Base-by-base conservation (phyloP, 2,888 invertebrate genomes). In the Xanthorhoe designata region DNA sequence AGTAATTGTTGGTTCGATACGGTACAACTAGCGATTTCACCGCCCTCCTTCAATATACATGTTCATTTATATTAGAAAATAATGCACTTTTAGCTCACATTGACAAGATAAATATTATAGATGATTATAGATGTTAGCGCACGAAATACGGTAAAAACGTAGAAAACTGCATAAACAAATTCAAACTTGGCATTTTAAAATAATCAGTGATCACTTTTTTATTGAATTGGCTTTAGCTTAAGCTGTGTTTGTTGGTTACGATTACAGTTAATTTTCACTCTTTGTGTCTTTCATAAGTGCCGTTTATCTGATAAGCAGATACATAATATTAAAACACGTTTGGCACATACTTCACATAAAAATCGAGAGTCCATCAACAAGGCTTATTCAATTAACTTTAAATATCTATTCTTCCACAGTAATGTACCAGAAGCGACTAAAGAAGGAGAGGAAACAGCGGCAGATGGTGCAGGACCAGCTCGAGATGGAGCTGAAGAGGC, bases 381-480 rank as follows among this genome's bases (percentile, higher is more conserved):
- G 8, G 32, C 32, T 7, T 13, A 13, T 13, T 13, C 1, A 42
- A 4, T 42, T 9, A 13, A 42, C 3, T 42, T 13, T 5, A 42
- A 32, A 49, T 52, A 8, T 17, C 65, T 66, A 0, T 68, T 81
- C 76, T 71, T 75, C 78, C 73, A 69, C 95, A 98, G 98, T 96
- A 71, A 94, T 97, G 86, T 97, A 97, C 89, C 98, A 98, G 89
- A 98, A 98, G 88, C 96, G 98, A 70, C 95, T 98, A 92, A 96
- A 98, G 94, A 97, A 97, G 81, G 98, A 98, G 86, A 95, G 97
- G 76, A 96, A 97, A 87, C 95, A 96, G 71, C 95, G 98, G 79
- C 96, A 97, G 83, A 95, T 97, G 78, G 94, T 98, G 64, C 98
- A 98, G 83, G 97, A 98, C 76, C 97, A 98, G 83, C 90, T 98